Evolutionary conservation across 2,797 vertebrate genomes (phyloP).

Genomic region (Schizothorax lantsangensis): DNA sequence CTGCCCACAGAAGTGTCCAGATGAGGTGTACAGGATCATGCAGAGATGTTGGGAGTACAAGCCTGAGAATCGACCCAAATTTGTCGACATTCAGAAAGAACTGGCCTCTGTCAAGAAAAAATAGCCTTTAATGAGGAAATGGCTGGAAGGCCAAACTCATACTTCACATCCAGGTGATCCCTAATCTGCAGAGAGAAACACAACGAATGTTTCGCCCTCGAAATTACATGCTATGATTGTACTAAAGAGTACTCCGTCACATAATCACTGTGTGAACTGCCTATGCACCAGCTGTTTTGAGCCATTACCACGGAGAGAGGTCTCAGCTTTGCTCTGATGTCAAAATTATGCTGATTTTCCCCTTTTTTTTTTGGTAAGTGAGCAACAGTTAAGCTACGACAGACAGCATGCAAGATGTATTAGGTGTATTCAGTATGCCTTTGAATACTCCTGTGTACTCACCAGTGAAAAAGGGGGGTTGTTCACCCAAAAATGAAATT

Average conservation of each 20-base stretch:
- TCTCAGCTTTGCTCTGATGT: slow-evolving; percentile 44
- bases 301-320: slow-evolving; percentile 49
- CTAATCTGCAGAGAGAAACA: slow-evolving; percentile 65
- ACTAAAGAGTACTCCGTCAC: slow-evolving; percentile 54
- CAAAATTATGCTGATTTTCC: slow-evolving; percentile 57
- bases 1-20: slow-evolving; percentile 93
- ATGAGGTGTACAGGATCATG: slow-evolving; percentile 96
- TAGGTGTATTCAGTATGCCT: slow-evolving; percentile 4
- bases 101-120: slow-evolving; percentile 89
- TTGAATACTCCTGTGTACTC: slow-evolving; percentile 8
- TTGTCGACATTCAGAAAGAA: slow-evolving; percentile 91
- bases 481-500: not conserved
- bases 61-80: slow-evolving; percentile 91
- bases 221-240: slow-evolving; percentile 55
- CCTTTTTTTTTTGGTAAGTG: not conserved
- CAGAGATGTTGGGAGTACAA: slow-evolving; percentile 96
- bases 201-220: slow-evolving; percentile 68
- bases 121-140: slow-evolving; percentile 57
- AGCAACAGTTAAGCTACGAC: slow-evolving; percentile 38
- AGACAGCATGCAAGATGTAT: slow-evolving; percentile 14
- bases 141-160: slow-evolving; percentile 14
- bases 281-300: slow-evolving; percentile 60
- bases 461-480: not conserved
- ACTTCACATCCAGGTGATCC: slow-evolving; percentile 45
- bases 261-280: slow-evolving; percentile 59